Base-by-base conservation (phyloP, 2,797 vertebrate species). In the Triplophysa bombifrons region DNA sequence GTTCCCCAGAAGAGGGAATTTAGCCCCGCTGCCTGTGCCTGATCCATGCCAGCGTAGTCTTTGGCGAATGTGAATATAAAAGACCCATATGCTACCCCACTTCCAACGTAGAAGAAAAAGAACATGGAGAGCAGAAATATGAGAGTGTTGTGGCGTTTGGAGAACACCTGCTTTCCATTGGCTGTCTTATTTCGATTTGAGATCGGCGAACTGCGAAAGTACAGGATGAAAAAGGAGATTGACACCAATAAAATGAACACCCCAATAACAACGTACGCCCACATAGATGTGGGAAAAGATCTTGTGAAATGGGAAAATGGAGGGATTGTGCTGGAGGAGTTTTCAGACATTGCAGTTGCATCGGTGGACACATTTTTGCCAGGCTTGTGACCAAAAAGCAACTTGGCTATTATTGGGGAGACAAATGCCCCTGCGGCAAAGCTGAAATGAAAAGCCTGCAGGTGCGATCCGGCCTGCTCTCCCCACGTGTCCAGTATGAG, bases 381-480 rank as follows among this genome's bases (percentile, higher is more conserved):
- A 0, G 73, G 25, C 5, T 34, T 41, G n/a, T 73, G 63, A 1
- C 91, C 91, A 4, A 94, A 92, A 51, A 94, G 79, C 88, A 98
- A 67, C 82, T 96, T 98, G 83, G 96, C 95, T 58, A 99, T 91
- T 83, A 99, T 92, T 0, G 98, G 97, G 17, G 98, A 95, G 72
- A 88, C 74, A 27, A 98, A 95, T 6, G 96, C 97, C 1, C 98
- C 98, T 0, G 89, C 88, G 0, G 97, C 98, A 38, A 98, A 99
- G 89, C 95, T 95, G 92, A 98, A 99, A 88, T 99, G 97, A n/a
- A 98, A 90, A n/a, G 97, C 96, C 92, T 99, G 98, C 92, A 99
- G 85, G 61, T 97, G 94, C 0, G 97, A 96, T 16, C 95, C 96
- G 0, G 92, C 93, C 76, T 92, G 89, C 44, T 93, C 87, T 0